Evolutionary conservation across 2,113 vertebrate species (phyloP).

Genomic region (Salminus brasiliensis): DNA sequence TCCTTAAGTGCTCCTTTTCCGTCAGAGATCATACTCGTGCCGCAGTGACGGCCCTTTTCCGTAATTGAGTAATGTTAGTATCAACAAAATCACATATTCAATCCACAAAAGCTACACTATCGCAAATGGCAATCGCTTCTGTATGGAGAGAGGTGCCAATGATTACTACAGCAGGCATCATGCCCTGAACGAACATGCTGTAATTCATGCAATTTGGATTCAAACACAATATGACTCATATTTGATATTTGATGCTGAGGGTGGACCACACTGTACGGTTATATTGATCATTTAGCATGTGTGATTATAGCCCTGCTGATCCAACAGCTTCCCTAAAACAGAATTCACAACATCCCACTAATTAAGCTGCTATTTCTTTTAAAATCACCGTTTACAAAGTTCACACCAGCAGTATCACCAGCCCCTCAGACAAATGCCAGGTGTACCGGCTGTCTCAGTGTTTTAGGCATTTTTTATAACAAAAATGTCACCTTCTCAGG

Average conservation of each 20-base stretch:
- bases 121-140: neutral
- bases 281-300: neutral
- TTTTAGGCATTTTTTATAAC: neutral
- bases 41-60: neutral
- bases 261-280: neutral
- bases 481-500: neutral
- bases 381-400: neutral
- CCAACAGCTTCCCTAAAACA: neutral
- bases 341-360: neutral
- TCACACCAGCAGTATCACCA: neutral
- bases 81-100: neutral
- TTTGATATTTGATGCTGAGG: neutral
- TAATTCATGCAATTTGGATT: neutral
- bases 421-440: neutral
- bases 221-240: neutral
- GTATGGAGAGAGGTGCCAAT: neutral
- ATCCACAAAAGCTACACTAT: neutral
- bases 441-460: neutral
- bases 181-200: neutral
- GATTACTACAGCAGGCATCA: neutral
- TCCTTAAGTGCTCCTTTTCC: slow-evolving; percentile 12
- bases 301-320: neutral
- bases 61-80: neutral
- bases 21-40: neutral
- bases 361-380: neutral